phyloP scores from a whole-genome alignment of 2,113 vertebrate genomes.

The Boulengeromyrus knoepffleri region DNA sequence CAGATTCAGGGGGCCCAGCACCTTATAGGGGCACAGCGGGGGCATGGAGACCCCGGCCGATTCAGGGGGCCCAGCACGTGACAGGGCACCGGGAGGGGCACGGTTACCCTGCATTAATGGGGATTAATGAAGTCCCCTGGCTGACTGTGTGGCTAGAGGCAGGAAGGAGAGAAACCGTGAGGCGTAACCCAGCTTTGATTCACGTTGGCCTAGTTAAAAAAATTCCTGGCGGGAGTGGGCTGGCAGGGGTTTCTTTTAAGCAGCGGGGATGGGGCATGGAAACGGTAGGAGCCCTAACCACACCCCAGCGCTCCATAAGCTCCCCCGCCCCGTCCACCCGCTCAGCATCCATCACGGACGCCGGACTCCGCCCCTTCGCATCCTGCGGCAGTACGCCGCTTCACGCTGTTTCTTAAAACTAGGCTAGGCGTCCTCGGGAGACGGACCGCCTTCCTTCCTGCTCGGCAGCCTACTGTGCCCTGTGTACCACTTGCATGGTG shows the following conservation, averaged over 20 bases:
- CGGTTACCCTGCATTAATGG: not conserved
- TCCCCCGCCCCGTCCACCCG: not conserved
- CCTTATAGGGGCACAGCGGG: no score
- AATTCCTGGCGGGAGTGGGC: not conserved
- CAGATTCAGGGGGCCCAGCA: no score
- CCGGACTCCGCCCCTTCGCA: not conserved
- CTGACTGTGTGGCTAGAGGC: not conserved
- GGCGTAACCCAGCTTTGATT: not conserved
- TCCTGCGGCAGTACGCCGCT: not conserved
- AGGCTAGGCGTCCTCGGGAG: not conserved
- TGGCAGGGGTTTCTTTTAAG: not conserved
- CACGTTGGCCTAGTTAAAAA: not conserved
- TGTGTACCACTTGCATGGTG: not conserved
- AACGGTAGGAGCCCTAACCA: not conserved
- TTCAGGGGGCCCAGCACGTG: no score
- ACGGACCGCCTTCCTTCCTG: not conserved
- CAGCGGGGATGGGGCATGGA: not conserved
- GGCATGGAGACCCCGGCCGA: no score
- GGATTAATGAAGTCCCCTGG: not conserved
- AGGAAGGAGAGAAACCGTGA: not conserved
- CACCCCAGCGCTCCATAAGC: not conserved
- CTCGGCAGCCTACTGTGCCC: not conserved
- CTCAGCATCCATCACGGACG: not conserved
- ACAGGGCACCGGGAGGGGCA: no score
- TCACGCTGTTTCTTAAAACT: not conserved